Conservation (phyloP, 1,140 invertebrate genomes). For the Ips typographus region DNA sequence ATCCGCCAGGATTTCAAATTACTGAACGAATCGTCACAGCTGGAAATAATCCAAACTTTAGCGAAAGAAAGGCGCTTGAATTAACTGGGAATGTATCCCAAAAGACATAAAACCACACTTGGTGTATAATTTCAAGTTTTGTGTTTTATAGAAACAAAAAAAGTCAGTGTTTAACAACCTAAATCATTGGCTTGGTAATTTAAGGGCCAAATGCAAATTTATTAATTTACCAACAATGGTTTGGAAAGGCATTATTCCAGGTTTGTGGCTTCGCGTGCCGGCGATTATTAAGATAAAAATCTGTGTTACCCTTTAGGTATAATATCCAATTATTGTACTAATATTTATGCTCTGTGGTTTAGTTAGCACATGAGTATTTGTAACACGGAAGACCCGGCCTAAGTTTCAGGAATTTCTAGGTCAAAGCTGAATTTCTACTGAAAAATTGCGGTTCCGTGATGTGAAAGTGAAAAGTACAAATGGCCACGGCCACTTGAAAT, state of each 20-base stretch:
- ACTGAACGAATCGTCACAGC: too few species aligned
- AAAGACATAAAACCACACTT: too few species aligned
- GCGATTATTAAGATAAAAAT: constrained; percentile 3
- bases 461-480: too few species aligned
- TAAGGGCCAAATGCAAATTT: background rate
- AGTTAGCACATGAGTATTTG: background rate
- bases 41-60: too few species aligned
- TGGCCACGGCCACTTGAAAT: too few species aligned
- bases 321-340: background rate
- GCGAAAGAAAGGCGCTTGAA: too few species aligned
- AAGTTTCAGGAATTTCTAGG: background rate
- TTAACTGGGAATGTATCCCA: too few species aligned
- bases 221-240: background rate
- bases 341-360: constrained; percentile 3
- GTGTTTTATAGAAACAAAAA: too few species aligned
- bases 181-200: too few species aligned
- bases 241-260: background rate
- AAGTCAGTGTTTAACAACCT: too few species aligned
- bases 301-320: constrained; percentile 4
- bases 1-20: too few species aligned
- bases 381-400: background rate
- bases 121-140: too few species aligned
- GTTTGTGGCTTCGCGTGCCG: constrained; percentile 1
- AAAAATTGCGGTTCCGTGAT: background rate
- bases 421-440: background rate